Evolutionary conservation across 2,113 vertebrate genomes (phyloP).

Genomic region (Pyrgilauda ruficollis): DNA sequence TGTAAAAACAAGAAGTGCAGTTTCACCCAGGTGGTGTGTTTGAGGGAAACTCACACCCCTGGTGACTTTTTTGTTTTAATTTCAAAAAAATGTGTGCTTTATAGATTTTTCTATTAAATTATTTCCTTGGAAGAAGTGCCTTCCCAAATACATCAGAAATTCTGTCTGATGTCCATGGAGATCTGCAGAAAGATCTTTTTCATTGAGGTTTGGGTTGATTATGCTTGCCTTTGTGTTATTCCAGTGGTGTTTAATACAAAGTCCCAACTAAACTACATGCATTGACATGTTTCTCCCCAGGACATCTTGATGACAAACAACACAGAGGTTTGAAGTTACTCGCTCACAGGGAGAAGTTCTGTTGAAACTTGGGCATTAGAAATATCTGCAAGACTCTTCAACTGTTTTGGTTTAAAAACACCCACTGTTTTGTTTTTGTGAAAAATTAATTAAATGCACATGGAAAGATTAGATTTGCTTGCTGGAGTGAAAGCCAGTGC

Average conservation of each 20-base stretch:
- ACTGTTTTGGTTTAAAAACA: background rate
- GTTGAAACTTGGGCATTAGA: background rate
- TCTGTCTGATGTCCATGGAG: background rate
- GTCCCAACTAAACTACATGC: background rate
- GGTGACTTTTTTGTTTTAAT: background rate
- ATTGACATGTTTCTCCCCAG: background rate
- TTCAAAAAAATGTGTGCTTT: fast-evolving
- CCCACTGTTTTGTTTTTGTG: background rate
- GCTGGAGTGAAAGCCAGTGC: background rate
- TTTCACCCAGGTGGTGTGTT: background rate
- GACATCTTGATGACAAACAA: background rate
- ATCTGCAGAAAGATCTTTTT: background rate
- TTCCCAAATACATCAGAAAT: background rate
- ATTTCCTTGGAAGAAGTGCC: background rate
- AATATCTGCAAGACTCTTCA: background rate
- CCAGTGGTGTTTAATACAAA: background rate
- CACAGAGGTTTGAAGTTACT: background rate
- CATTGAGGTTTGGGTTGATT: background rate
- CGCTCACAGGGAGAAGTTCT: background rate
- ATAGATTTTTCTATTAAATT: background rate
- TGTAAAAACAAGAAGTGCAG: background rate
- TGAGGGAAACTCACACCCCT: background rate
- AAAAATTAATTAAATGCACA: background rate
- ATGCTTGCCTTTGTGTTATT: background rate
- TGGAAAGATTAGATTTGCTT: background rate